phyloP scores from a whole-genome alignment of 1,140 invertebrate species.

The Aphelinus certus region DNA sequence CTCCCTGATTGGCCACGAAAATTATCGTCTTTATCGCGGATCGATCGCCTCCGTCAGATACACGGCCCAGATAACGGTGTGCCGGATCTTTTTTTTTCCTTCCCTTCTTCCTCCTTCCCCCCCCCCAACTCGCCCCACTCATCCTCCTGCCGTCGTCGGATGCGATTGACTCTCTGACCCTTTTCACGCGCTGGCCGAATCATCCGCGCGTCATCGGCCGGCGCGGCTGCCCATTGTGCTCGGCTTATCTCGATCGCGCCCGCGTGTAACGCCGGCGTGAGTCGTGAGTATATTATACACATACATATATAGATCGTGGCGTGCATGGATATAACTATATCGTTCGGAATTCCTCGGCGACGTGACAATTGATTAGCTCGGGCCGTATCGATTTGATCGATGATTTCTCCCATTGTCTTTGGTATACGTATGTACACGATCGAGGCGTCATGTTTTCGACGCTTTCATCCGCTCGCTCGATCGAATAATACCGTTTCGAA shows the following conservation, averaged over 20 bases:
- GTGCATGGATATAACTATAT: too few species aligned
- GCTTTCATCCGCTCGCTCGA: too few species aligned
- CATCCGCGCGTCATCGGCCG: conserved; percentile 26
- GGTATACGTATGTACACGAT: too few species aligned
- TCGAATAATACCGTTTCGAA: too few species aligned
- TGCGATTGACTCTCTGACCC: conserved; percentile 7
- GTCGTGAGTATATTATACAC: too few species aligned
- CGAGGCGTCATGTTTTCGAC: too few species aligned
- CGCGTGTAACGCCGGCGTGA: too few species aligned
- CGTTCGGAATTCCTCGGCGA: too few species aligned
- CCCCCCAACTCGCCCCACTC: not conserved
- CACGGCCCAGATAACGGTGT: conserved; percentile 15
- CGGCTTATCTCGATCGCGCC: too few species aligned
- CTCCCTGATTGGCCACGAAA: conserved; percentile 16
- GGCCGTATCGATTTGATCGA: too few species aligned
- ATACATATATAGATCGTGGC: too few species aligned
- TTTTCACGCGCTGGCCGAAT: conserved; percentile 9
- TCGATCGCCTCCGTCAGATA: not conserved
- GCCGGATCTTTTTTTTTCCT: conserved; percentile 1
- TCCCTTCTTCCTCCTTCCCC: conserved; percentile 16
- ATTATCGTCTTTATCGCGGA: conserved; percentile 37
- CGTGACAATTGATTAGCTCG: conserved; percentile 34
- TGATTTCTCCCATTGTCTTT: too few species aligned
- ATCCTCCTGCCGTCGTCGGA: conserved; percentile 4
- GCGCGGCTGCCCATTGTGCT: conserved; percentile 3